Base-by-base conservation (phyloP, 1,140 invertebrate species). In the Scylla paramamosain region DNA sequence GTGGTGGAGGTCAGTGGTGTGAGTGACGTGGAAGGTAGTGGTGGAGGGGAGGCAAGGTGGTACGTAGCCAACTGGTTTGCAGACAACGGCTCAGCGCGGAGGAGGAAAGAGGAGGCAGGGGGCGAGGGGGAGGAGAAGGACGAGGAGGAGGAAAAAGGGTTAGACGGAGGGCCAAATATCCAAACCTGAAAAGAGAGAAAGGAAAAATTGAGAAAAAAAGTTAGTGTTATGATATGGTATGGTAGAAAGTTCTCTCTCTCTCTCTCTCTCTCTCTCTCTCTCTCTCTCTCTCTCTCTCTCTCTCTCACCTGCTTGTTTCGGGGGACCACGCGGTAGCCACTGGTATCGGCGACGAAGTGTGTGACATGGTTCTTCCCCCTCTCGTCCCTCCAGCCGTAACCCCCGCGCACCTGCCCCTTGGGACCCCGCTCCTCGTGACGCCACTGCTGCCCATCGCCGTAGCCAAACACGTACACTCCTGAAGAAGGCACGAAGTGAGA, bases 311-410 rank as follows among this genome's bases (percentile, higher is more conserved):
- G n/a, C 28, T 94, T 89, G 1, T 91, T 95, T 0, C 67, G 90
- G 12, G 52, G 86, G 12, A 95, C 91, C 0, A 95, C 59, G 4
- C 94, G 83, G 86, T 95, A 96, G 0, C 96, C 96, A 6, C 32
- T 4, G 46, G 93, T 46, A 82, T 96, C 96, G n/a, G 95, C 84
- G 16, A 96, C 91, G 93, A 95, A 96, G 82, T 93, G 91, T 12
- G 95, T 95, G 46, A 84, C 82, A 86, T 96, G 96, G 2, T 93
- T 82, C 31, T 31, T 89, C 25, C 96, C 96, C 1, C 28, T 45
- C 10, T 82, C 96, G 87, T 96, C 96, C 48, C 94, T 59, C 96
- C 96, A 96, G 28, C 96, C 95, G 91, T 95, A 95, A 28, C 93
- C 86, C 0, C 96, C 96, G 4, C 94, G 32, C 20, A 95, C 95